Evolutionary conservation across 2,888 invertebrate genomes (phyloP).

Genomic region (Hedychridium roseum): DNA sequence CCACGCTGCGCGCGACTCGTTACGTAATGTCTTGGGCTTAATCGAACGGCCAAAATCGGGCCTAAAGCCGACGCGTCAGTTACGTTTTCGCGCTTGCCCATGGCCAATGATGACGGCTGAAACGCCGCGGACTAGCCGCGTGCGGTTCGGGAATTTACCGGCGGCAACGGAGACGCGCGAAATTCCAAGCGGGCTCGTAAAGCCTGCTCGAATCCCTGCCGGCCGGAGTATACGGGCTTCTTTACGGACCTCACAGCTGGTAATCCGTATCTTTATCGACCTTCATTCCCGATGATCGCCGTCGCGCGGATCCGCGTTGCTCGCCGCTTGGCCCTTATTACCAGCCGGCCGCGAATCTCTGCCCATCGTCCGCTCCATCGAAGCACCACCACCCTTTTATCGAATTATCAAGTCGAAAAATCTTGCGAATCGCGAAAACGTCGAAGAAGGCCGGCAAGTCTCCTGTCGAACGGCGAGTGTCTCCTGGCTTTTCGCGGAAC

Average conservation of each 20-base stretch:
- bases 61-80: no score
- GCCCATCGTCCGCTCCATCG: background rate
- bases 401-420: no score
- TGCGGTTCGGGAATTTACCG: conserved; percentile 14
- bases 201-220: conserved; percentile 32
- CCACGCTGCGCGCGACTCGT: no score
- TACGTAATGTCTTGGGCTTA: no score
- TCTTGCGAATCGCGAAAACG: no score
- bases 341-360: conserved; percentile 2
- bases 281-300: conserved; percentile 42
- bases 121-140: background rate
- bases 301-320: conserved; percentile 22
- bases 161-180: conserved; percentile 21
- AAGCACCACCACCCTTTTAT: no score
- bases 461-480: no score
- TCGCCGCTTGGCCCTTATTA: conserved; percentile 20
- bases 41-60: no score
- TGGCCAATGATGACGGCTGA: no score
- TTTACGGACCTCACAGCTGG: conserved; percentile 37
- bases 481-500: no score
- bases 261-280: conserved; percentile 56
- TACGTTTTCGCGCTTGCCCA: no score
- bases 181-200: conserved; percentile 48
- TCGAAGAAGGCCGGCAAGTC: no score
- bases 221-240: conserved; percentile 16